These are phyloP conservation scores for Phthorimaea operculella DNA, from an alignment of 1,140 invertebrate species.

Conservation along the genomic window DNA sequence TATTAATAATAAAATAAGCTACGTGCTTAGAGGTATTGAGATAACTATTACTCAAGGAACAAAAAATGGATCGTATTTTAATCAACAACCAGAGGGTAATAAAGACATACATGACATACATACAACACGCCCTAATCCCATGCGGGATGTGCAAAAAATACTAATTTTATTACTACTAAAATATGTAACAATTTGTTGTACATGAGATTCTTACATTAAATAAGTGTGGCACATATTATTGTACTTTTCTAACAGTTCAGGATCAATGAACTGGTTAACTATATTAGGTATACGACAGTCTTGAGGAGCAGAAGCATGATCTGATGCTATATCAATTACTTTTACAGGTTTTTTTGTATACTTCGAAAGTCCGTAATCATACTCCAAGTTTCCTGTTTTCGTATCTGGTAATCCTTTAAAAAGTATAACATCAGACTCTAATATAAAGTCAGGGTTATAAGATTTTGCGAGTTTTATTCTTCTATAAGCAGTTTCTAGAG, in stretches of 20 bases:
- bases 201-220: too few species aligned
- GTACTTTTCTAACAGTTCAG: conserved; percentile 16
- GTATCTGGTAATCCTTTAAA: conserved; percentile 17
- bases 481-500: conserved; percentile 18
- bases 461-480: conserved; percentile 16
- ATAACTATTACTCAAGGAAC: too few species aligned
- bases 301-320: conserved; percentile 14
- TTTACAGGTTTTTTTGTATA: conserved; percentile 16
- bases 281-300: conserved; percentile 18
- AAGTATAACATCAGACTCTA: conserved; percentile 23
- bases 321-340: conserved; percentile 16
- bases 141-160: too few species aligned
- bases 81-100: too few species aligned
- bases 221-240: conserved; percentile 19
- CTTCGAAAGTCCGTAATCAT: conserved; percentile 24
- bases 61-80: too few species aligned
- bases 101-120: too few species aligned
- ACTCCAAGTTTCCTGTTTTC: conserved; percentile 8
- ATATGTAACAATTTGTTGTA: too few species aligned
- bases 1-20: neutral
- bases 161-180: too few species aligned
- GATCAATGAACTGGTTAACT: conserved; percentile 19
- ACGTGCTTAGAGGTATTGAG: too few species aligned
- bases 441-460: conserved; percentile 18
- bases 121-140: too few species aligned